These are phyloP conservation scores for Hydrophis major DNA, from an alignment of 2,797 vertebrate genomes.

Conservation along the genomic window DNA sequence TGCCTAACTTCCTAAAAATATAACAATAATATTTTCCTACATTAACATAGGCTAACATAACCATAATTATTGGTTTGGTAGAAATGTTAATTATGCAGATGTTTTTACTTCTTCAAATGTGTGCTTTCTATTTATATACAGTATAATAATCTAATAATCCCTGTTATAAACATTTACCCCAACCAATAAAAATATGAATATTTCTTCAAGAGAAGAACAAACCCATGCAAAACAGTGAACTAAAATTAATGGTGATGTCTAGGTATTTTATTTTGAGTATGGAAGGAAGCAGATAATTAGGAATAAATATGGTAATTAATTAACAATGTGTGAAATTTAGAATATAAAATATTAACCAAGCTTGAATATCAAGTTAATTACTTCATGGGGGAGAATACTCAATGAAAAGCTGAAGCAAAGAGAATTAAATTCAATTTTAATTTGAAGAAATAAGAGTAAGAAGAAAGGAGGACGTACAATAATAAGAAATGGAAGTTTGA, in stretches of 20 bases:
- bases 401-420: background rate
- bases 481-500: background rate
- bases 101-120: background rate
- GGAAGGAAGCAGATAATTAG: background rate
- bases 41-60: background rate
- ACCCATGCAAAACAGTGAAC: background rate
- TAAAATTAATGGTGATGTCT: background rate
- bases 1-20: background rate
- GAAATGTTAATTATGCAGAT: slow-evolving; percentile 23
- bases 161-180: slow-evolving; percentile 40
- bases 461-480: background rate
- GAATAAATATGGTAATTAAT: background rate
- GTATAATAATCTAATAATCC: slow-evolving; percentile 22
- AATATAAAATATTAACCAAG: background rate
- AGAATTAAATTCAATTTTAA: background rate
- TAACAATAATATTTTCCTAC: background rate
- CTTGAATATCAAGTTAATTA: background rate
- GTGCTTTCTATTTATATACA: slow-evolving; percentile 35
- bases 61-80: background rate
- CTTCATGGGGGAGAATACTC: background rate
- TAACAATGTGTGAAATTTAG: background rate
- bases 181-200: slow-evolving; percentile 16
- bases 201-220: background rate
- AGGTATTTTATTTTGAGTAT: background rate
- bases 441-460: background rate